These are phyloP conservation scores for Lethrus apterus DNA, from an alignment of 1,140 invertebrate genomes.

Conservation along the genomic window DNA sequence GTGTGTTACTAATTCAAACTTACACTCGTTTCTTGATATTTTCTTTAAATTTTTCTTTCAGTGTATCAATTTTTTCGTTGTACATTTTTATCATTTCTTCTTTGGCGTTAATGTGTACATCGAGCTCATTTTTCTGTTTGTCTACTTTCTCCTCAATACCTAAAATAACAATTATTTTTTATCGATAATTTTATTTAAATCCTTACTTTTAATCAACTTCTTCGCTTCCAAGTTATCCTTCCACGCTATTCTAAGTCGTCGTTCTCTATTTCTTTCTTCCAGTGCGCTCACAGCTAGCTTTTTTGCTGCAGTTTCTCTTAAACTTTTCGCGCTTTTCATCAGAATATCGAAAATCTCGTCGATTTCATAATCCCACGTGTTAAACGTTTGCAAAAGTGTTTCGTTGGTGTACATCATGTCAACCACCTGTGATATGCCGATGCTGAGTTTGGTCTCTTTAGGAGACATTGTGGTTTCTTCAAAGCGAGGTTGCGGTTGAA, in stretches of 20 bases:
- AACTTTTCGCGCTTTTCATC: conserved; percentile 20
- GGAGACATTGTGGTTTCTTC: too few relatives aligned
- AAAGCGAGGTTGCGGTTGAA: too few relatives aligned
- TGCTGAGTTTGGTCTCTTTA: too few relatives aligned
- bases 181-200: neutral
- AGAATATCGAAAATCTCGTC: conserved; percentile 19
- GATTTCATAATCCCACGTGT: neutral
- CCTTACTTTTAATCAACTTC: conserved; percentile 22
- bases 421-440: conserved; percentile 10
- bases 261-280: conserved; percentile 30
- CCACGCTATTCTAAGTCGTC: conserved; percentile 24
- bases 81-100: conserved; percentile 24
- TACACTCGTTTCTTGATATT: conserved; percentile 28
- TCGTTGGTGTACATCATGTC: conserved; percentile 15
- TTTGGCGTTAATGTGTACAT: conserved; percentile 25
- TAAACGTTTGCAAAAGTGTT: conserved; percentile 3
- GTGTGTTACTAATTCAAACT: too few relatives aligned
- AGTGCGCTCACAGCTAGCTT: conserved; percentile 27
- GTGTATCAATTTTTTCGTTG: conserved; percentile 23
- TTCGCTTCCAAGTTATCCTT: conserved; percentile 28
- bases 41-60: conserved; percentile 25
- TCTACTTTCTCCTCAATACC: conserved; percentile 27
- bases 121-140: conserved; percentile 29
- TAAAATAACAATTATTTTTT: conserved; percentile 3
- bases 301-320: conserved; percentile 22